Percentiles rank a stretch among this genome's conserved stretches.
Conservation (phyloP, 2,888 invertebrate species). For the Mycalesis mineus region DNA sequence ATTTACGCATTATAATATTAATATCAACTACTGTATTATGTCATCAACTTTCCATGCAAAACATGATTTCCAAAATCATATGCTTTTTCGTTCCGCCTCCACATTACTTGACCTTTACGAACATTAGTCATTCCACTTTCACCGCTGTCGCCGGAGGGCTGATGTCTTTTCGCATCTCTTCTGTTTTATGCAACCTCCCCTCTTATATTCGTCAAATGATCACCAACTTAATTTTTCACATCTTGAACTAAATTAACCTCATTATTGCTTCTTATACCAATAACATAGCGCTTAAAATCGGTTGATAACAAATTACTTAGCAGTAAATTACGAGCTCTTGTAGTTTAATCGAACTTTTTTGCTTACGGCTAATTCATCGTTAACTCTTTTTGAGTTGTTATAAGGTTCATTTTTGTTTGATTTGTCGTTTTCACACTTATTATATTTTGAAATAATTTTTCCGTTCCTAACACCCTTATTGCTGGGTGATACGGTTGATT, state of each 20-base stretch:
- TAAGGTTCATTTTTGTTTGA: slow-evolving; percentile 33
- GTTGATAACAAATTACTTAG: neutral
- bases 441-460: neutral
- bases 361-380: slow-evolving; percentile 17
- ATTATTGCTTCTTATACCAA: neutral
- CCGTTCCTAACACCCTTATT: slow-evolving; percentile 26
- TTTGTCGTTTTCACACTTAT: slow-evolving; percentile 5
- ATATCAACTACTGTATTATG: slow-evolving; percentile 1
- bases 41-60: slow-evolving; percentile 21
- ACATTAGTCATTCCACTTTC: slow-evolving; percentile 60
- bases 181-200: slow-evolving; percentile 65
- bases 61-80: slow-evolving; percentile 24
- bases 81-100: slow-evolving; percentile 19
- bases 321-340: neutral
- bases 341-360: slow-evolving; percentile 10
- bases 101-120: slow-evolving; percentile 29
- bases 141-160: slow-evolving; percentile 57
- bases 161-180: slow-evolving; percentile 55
- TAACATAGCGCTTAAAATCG: slow-evolving; percentile 6
- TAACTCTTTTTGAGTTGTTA: slow-evolving; percentile 13
- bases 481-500: slow-evolving; percentile 38
- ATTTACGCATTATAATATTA: too few species aligned
- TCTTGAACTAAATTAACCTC: neutral
- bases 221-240: slow-evolving; percentile 23
- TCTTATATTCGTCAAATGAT: slow-evolving; percentile 37